Percentiles rank a stretch among this genome's conserved stretches.
phyloP scores from a whole-genome alignment of 2,888 invertebrate genomes.

The Piscicola geometra region DNA sequence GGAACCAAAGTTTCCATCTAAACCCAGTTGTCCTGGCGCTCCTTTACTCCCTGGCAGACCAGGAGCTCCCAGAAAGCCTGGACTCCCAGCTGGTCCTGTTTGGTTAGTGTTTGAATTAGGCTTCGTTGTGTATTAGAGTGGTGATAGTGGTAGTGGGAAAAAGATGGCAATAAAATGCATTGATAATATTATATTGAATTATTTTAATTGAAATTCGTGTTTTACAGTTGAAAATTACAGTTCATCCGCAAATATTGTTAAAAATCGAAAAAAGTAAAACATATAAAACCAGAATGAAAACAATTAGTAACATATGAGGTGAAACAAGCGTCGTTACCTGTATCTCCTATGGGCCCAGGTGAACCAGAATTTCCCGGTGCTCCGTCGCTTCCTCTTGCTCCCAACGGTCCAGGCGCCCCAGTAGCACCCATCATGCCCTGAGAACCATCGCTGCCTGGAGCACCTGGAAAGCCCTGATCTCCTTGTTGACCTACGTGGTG shows the following conservation, averaged over 20 bases:
- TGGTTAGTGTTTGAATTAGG: too few species aligned
- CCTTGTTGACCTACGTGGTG: slow-evolving; percentile 14
- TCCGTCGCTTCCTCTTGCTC: slow-evolving; percentile 5
- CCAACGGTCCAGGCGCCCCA: slow-evolving; percentile 6
- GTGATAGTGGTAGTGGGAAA: too few species aligned
- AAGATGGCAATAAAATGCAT: too few species aligned
- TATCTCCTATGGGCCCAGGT: slow-evolving; percentile 28
- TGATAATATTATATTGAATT: too few species aligned
- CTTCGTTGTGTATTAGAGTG: too few species aligned
- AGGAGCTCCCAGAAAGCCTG: neutral
- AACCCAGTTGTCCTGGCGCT: neutral
- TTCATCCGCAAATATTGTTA: too few species aligned
- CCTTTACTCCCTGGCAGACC: neutral
- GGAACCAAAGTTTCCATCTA: slow-evolving; percentile 11
- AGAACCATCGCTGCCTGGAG: slow-evolving; percentile 8
- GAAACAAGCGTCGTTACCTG: neutral
- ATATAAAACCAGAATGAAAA: too few species aligned
- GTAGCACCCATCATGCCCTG: slow-evolving; percentile 31
- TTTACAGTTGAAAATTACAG: too few species aligned
- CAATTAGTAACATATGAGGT: too few species aligned
- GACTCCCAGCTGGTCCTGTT: slow-evolving; percentile 13
- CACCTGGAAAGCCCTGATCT: neutral
- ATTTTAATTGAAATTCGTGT: too few species aligned
- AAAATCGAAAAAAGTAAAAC: too few species aligned
- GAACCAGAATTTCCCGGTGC: slow-evolving; percentile 17